phyloP scores from a whole-genome alignment of 2,113 vertebrate species.

The Cygnus atratus region DNA sequence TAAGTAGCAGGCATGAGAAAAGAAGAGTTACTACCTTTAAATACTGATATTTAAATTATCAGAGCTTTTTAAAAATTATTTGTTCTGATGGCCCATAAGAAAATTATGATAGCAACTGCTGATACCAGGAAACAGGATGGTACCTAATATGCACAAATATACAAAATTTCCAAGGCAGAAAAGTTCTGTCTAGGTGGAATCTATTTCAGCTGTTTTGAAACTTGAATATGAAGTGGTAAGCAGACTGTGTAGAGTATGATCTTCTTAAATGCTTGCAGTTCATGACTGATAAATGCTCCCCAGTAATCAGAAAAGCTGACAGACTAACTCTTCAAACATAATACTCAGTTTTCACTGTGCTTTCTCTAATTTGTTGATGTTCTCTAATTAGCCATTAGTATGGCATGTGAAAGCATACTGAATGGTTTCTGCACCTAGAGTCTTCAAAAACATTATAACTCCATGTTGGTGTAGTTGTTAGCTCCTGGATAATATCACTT shows the following conservation, averaged over 20 bases:
- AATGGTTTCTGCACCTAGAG: background rate
- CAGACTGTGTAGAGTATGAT: background rate
- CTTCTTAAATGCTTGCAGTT: background rate
- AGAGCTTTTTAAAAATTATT: background rate
- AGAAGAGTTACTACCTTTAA: background rate
- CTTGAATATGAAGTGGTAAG: background rate
- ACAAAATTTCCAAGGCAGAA: background rate
- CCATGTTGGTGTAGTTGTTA: background rate
- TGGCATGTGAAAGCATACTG: background rate
- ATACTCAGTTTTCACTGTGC: background rate
- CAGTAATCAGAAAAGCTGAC: background rate
- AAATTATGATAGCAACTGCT: background rate
- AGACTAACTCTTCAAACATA: background rate
- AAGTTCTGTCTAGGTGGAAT: background rate
- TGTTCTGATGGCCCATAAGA: background rate
- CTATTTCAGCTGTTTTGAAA: conserved; percentile 6
- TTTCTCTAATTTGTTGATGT: background rate
- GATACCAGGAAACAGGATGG: background rate
- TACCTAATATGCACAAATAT: background rate
- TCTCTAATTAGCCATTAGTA: background rate
- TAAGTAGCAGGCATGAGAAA: background rate
- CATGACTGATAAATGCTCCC: background rate
- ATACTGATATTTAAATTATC: background rate
- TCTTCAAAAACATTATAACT: background rate
- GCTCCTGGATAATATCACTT: background rate